Percentiles rank a stretch among this genome's conserved stretches.
Conservation (phyloP, 2,113 vertebrate species). For the Salvelinus fontinalis region DNA sequence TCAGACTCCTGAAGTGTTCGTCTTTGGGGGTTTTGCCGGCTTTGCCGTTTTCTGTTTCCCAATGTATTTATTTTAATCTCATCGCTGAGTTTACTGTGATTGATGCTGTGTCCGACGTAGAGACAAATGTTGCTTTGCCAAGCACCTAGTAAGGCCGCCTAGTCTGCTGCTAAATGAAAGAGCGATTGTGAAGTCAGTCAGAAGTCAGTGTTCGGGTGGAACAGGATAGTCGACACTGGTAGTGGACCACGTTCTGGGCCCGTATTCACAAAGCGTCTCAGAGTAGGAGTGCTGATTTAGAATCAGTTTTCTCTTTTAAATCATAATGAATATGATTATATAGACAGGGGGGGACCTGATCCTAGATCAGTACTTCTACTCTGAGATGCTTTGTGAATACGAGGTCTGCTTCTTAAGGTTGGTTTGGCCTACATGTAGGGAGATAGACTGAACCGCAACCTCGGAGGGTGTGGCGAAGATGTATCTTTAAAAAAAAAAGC, state of each 20-base stretch:
- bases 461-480: not conserved
- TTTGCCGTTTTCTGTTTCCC: slow-evolving; percentile 61
- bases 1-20: slow-evolving; percentile 31
- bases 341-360: not conserved
- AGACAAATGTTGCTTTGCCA: slow-evolving; percentile 50
- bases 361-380: not conserved
- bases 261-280: not conserved
- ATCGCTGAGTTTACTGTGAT: slow-evolving; percentile 69
- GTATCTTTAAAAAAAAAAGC: not conserved
- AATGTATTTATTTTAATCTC: slow-evolving; percentile 67
- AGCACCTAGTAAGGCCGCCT: slow-evolving; percentile 58
- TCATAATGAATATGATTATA: not conserved
- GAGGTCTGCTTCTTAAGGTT: too few species aligned
- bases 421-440: too few species aligned
- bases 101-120: slow-evolving; percentile 1
- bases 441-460: not conserved
- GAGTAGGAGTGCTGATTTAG: not conserved
- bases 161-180: slow-evolving; percentile 57
- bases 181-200: slow-evolving; percentile 43
- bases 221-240: slow-evolving; percentile 47
- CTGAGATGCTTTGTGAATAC: too few species aligned
- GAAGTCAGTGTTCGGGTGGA: slow-evolving; percentile 18
- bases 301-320: not conserved
- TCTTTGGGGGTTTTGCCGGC: slow-evolving; percentile 55
- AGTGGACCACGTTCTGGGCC: slow-evolving; percentile 43